Conservation (phyloP, 2,888 invertebrate species). For the Cremastinae sp. region DNA sequence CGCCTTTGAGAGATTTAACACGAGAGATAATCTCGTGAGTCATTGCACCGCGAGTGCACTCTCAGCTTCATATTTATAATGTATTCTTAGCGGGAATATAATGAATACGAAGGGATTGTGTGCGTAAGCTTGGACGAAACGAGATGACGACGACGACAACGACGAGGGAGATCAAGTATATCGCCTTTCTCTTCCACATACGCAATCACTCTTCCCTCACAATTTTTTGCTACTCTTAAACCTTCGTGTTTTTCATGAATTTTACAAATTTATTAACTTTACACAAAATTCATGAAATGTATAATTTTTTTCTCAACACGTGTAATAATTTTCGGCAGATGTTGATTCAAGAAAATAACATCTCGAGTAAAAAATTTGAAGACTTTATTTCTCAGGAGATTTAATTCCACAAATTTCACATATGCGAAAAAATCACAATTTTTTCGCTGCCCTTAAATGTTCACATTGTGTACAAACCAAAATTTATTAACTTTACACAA, state of each 20-base stretch:
- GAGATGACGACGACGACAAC: constrained; percentile 49
- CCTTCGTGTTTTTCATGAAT: not conserved
- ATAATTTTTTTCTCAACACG: too few species aligned
- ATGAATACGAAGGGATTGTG: constrained; percentile 59
- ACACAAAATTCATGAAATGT: not conserved
- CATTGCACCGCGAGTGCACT: constrained; percentile 53
- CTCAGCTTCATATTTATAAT: constrained; percentile 45
- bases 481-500: too few species aligned
- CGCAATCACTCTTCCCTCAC: constrained; percentile 56
- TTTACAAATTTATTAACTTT: not conserved
- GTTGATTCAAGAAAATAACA: too few species aligned
- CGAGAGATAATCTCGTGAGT: constrained; percentile 59
- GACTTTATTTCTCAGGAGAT: too few species aligned
- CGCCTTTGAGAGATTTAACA: constrained; percentile 54
- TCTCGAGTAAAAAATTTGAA: too few species aligned
- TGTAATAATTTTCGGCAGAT: too few species aligned
- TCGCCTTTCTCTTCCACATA: constrained; percentile 61
- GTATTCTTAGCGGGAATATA: constrained; percentile 47
- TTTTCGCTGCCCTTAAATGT: too few species aligned
- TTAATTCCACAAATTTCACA: too few species aligned
- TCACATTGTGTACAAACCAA: too few species aligned
- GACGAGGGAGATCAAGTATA: constrained; percentile 60
- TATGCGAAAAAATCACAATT: too few species aligned
- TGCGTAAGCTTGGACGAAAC: constrained; percentile 23
- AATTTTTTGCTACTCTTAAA: constrained; percentile 7